A percentile compares a stretch with the other conserved stretches of the same genome.
These are phyloP conservation scores for Pithys albifrons DNA, from an alignment of 2,113 vertebrate species.

Conservation along the genomic window DNA sequence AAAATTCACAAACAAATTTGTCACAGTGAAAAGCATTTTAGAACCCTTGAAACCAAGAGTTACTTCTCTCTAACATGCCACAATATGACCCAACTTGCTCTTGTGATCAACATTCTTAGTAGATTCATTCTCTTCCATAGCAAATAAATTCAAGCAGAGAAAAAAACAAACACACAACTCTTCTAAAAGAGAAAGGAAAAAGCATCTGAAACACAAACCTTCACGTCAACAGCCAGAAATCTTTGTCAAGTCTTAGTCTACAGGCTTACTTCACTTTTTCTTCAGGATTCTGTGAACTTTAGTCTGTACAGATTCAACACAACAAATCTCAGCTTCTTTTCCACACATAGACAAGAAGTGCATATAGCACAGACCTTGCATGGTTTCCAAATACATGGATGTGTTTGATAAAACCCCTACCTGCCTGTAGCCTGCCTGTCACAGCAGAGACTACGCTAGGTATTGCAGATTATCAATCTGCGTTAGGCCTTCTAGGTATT, in stretches of 20 bases:
- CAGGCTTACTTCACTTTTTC: neutral
- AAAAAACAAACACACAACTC: neutral
- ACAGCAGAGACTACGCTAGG: fast-evolving
- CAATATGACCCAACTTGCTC: neutral
- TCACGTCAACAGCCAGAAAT: neutral
- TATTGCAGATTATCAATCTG: fast-evolving
- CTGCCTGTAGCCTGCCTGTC: neutral
- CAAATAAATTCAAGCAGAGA: neutral
- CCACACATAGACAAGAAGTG: fast-evolving
- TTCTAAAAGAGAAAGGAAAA: neutral
- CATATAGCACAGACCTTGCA: neutral
- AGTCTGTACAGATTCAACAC: neutral
- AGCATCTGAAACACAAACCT: neutral
- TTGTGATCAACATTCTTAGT: neutral
- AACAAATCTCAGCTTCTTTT: neutral
- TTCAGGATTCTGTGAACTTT: neutral
- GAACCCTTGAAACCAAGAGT: neutral
- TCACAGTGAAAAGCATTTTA: neutral
- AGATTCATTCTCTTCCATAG: neutral
- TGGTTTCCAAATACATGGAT: neutral
- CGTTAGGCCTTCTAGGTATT: fast-evolving
- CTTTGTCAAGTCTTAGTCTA: neutral
- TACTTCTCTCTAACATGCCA: neutral
- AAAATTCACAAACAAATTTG: neutral
- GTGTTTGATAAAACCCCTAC: neutral